Evolutionary conservation across 2,888 invertebrate species (phyloP).

Genomic region (Sinhomidia bicolor): DNA sequence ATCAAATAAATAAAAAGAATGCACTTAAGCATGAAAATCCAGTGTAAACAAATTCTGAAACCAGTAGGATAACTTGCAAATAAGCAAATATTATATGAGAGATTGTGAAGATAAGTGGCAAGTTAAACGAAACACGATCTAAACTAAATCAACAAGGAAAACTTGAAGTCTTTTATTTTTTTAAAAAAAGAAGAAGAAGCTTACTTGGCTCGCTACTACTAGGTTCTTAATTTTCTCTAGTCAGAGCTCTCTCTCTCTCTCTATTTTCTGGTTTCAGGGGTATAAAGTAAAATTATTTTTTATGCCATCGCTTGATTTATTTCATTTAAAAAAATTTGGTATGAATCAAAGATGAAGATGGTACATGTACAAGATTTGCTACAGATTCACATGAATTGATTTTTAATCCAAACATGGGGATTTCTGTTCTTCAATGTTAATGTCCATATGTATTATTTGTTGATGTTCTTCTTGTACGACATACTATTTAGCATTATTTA

Average conservation of each 20-base stretch:
- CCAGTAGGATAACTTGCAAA: conserved; percentile 29
- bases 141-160: not conserved
- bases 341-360: not conserved
- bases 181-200: not conserved
- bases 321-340: not conserved
- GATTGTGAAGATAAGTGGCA: conserved; percentile 17
- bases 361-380: conserved; percentile 35
- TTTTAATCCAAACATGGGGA: conserved; percentile 3
- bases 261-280: not conserved
- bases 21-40: not conserved
- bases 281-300: conserved; percentile 11
- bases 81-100: conserved; percentile 12
- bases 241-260: not conserved
- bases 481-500: not conserved
- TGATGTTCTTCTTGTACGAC: not conserved
- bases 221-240: not conserved
- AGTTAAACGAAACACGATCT: conserved; percentile 6
- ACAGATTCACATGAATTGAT: conserved; percentile 58
- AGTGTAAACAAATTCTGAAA: conserved; percentile 23
- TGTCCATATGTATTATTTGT: not conserved
- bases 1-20: conserved; percentile 17
- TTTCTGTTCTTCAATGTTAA: not conserved
- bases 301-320: conserved; percentile 36
- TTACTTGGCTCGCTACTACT: not conserved
- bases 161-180: not conserved